phyloP scores from a whole-genome alignment of 2,888 invertebrate species.

The Cosmopolites sordidus region DNA sequence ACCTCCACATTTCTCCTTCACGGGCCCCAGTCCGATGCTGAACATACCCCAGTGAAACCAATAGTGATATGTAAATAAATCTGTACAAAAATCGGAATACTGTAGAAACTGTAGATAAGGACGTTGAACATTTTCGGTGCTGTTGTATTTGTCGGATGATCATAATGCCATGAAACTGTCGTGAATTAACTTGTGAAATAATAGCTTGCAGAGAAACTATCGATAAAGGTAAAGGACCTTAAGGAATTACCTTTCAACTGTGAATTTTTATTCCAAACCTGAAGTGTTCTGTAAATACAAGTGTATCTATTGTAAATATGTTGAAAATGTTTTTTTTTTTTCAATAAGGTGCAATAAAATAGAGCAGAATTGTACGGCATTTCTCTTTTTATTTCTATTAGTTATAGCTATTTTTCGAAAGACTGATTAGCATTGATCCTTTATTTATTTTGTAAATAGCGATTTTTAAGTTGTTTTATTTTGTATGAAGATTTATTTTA shows the following conservation, averaged over 20 bases:
- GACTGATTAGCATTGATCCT: constrained; percentile 42
- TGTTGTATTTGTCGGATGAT: background rate
- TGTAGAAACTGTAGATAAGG: background rate
- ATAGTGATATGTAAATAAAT: background rate
- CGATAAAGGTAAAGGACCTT: no score
- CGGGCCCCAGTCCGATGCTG: constrained; percentile 55
- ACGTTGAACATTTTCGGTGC: background rate
- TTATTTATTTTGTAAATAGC: constrained; percentile 36
- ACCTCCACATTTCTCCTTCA: constrained; percentile 57
- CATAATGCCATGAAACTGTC: no score
- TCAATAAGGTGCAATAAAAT: background rate
- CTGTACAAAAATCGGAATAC: background rate
- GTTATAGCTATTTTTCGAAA: constrained; percentile 33
- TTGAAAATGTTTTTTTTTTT: background rate
- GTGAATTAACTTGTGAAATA: no score
- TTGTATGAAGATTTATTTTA: constrained; percentile 38
- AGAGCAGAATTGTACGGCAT: background rate
- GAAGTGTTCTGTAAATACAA: background rate
- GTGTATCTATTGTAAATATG: background rate
- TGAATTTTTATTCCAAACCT: background rate
- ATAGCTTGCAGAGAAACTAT: no score
- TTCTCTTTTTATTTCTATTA: background rate
- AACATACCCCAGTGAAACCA: constrained; percentile 58
- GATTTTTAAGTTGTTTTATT: constrained; percentile 33
- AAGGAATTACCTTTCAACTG: no score